A percentile compares a stretch with the other conserved stretches of the same genome.
These are phyloP conservation scores for Porites lutea DNA, from an alignment of 64 coral and sea anemone genomes.

Conservation along the genomic window DNA sequence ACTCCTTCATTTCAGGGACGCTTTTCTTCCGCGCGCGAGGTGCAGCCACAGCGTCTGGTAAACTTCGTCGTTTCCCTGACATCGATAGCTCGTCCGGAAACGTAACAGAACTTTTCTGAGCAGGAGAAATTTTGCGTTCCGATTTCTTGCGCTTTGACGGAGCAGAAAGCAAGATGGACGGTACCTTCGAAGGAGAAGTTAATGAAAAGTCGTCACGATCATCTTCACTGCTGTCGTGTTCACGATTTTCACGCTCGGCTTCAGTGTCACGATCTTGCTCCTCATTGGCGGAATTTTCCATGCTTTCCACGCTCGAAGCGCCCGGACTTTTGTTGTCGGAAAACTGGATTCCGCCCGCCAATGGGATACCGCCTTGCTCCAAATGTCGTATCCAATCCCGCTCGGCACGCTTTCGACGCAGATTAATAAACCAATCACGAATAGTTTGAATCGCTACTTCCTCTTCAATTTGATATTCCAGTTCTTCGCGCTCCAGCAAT, in stretches of 20 bases:
- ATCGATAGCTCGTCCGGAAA: conserved; percentile 23
- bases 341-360: conserved; percentile 34
- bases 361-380: conserved; percentile 53
- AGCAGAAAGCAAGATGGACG: conserved; percentile 13
- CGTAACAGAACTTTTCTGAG: conserved; percentile 38
- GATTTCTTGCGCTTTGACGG: conserved; percentile 1
- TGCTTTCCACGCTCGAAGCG: conserved; percentile 33
- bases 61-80: conserved; percentile 31
- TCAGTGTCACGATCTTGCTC: conserved; percentile 53
- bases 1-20: conserved; percentile 9
- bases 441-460: conserved; percentile 99
- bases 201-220: background rate
- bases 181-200: conserved; percentile 13
- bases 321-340: conserved; percentile 50
- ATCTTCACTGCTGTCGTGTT: conserved; percentile 41
- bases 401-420: conserved; percentile 80
- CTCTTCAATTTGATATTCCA: conserved; percentile 92
- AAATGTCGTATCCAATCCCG: conserved; percentile 68
- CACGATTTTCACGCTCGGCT: conserved; percentile 43
- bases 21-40: conserved; percentile 6
- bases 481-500: conserved; percentile 88
- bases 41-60: background rate
- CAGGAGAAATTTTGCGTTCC: background rate
- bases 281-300: conserved; percentile 62
- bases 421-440: conserved; percentile 92